Conservation (phyloP, 64 coral and sea anemone genomes). For the Dendronephthya gigantea region DNA sequence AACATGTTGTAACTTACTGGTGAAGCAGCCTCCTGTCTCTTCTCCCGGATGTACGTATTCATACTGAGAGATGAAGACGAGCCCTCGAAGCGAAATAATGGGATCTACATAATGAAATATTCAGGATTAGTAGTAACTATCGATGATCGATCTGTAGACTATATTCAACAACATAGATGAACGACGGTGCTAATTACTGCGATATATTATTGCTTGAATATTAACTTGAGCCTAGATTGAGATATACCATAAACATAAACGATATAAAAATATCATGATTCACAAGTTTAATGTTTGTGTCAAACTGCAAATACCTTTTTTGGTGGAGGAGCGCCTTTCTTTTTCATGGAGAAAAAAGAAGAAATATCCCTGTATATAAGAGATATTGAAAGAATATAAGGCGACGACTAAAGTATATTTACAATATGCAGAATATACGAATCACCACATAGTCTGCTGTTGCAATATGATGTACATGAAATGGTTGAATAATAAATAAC, state of each 20-base stretch:
- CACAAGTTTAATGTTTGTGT: background rate
- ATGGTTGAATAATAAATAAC: too few relatives aligned
- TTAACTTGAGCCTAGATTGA: too few relatives aligned
- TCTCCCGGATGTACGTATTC: slow-evolving; percentile 88
- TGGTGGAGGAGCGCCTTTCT: slow-evolving; percentile 35
- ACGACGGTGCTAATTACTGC: too few relatives aligned
- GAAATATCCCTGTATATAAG: slow-evolving; percentile 54
- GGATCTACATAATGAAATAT: slow-evolving; percentile 33
- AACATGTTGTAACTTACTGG: slow-evolving; percentile 35
- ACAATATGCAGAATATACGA: too few relatives aligned
- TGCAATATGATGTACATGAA: too few relatives aligned
- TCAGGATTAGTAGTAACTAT: too few relatives aligned
- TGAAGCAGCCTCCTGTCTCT: slow-evolving; percentile 75
- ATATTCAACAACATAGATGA: too few relatives aligned
- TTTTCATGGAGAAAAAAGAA: slow-evolving; percentile 38
- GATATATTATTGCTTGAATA: too few relatives aligned
- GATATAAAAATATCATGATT: background rate
- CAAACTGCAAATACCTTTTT: background rate
- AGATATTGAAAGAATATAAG: too few relatives aligned
- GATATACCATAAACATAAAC: background rate
- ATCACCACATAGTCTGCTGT: too few relatives aligned
- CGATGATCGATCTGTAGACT: too few relatives aligned
- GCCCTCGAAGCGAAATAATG: slow-evolving; percentile 90
- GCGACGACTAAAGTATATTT: too few relatives aligned
- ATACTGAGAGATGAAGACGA: slow-evolving; percentile 93